Conservation (phyloP, 2,113 vertebrate species). For the Callipepla squamata region DNA sequence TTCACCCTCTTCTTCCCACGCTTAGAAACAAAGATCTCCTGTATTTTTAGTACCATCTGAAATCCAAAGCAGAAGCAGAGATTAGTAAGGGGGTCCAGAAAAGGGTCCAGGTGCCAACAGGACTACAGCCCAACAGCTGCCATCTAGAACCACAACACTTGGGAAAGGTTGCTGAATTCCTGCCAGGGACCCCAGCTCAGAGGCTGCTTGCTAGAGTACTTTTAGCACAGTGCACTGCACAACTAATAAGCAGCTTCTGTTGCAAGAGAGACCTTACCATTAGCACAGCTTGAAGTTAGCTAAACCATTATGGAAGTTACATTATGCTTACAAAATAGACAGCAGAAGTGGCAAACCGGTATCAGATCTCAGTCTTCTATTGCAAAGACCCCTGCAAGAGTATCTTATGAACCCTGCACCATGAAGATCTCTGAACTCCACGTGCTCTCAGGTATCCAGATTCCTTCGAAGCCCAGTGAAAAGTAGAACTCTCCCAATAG, state of each 20-base stretch:
- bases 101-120: background rate
- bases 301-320: background rate
- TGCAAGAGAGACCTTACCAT: background rate
- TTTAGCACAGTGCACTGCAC: background rate
- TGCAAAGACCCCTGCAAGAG: background rate
- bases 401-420: background rate
- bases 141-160: background rate
- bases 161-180: background rate
- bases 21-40: slow-evolving; percentile 94
- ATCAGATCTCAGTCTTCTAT: background rate
- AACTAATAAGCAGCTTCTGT: background rate
- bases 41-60: slow-evolving; percentile 91
- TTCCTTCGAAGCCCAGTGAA: background rate
- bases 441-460: background rate
- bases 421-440: background rate
- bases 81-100: background rate
- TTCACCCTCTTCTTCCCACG: slow-evolving; percentile 91
- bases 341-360: background rate
- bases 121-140: background rate
- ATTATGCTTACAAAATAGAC: background rate
- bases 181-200: background rate
- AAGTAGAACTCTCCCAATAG: background rate
- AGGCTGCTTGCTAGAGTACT: background rate
- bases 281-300: background rate
- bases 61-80: slow-evolving; percentile 62